These are phyloP conservation scores for Trisateles emortualis DNA, from an alignment of 2,888 invertebrate species.

Conservation along the genomic window DNA sequence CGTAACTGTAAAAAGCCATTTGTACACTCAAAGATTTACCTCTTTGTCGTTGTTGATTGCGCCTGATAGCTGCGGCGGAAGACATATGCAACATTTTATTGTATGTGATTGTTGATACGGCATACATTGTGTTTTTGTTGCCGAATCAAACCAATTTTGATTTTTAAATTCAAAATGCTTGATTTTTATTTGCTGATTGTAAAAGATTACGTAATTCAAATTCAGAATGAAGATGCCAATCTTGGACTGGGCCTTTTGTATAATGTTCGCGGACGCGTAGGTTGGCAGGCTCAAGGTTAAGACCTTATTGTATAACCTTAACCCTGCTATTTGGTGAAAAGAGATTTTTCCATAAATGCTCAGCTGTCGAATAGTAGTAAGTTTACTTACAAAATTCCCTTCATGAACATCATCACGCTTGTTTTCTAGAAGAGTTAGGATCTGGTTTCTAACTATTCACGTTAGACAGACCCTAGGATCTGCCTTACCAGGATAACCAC, in stretches of 20 bases:
- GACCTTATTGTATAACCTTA: neutral
- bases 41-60: conserved; percentile 46
- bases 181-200: neutral
- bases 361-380: neutral
- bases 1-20: conserved; percentile 68
- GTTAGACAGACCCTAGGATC: too few relatives aligned
- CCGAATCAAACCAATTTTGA: neutral
- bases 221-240: neutral
- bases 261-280: neutral
- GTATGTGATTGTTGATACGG: conserved; percentile 20
- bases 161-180: neutral
- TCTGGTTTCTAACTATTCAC: too few relatives aligned
- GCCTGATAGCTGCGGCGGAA: conserved; percentile 37
- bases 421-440: too few relatives aligned
- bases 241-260: neutral
- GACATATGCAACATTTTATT: conserved; percentile 39
- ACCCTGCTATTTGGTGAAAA: neutral
- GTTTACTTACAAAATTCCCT: too few relatives aligned
- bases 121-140: neutral
- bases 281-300: neutral
- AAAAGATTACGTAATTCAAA: neutral
- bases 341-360: neutral
- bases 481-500: too few relatives aligned
- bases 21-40: conserved; percentile 26
- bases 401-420: too few relatives aligned